Evolutionary conservation across 1,140 invertebrate genomes (phyloP), one percentile per base, ranked within the genome.

Genomic region (Ctenoplectra terminalis): DNA sequence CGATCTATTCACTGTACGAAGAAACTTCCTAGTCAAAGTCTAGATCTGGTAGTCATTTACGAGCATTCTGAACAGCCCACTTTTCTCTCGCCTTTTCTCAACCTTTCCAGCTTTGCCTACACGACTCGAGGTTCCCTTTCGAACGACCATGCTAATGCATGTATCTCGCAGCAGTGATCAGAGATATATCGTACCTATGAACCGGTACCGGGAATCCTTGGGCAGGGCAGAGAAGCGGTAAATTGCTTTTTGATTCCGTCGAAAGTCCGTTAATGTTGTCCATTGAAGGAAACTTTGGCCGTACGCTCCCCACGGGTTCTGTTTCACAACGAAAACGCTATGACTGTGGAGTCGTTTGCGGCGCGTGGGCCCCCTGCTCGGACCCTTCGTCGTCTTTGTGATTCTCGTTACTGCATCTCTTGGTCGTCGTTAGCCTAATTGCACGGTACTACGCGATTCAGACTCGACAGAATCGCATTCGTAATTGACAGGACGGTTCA

Each of bases 221-320:
- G 71, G 94, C 95, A 72, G 94, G 95, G 92, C 95, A 96, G 46
- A 94, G 93, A 71, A 98, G 93, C 81, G 96, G 95, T 74, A 96
- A 91, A 91, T 92, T 95, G 89, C 94, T 90, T 91, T 93, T 92
- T 86, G 94, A 93, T 88, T 87, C 90, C 87, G 95, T 94, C 87
- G 94, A 94, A 90, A 96, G 95, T 90, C 95, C 95, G 90, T 95
- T 96, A 91, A 95, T 94, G 84, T 95, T 96, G 92, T 94, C 93
- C 90, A 95, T 93, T 83, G 94, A 96, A 88, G 96, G 94, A 91
- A 96, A 96, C 92, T 95, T 96, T 83, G 95, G 95, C 86, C 94
- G 94, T 82, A 95, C 95, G 90, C 95, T 95, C 84, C 95, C 95
- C 90, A 96, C 94, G 34, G 95, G 95, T 93, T 96, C 95, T 96